A percentile compares a stretch with the other conserved stretches of the same genome.
Evolutionary conservation across 2,888 invertebrate genomes (phyloP).

Genomic region (Reticulitermes lucifugus): DNA sequence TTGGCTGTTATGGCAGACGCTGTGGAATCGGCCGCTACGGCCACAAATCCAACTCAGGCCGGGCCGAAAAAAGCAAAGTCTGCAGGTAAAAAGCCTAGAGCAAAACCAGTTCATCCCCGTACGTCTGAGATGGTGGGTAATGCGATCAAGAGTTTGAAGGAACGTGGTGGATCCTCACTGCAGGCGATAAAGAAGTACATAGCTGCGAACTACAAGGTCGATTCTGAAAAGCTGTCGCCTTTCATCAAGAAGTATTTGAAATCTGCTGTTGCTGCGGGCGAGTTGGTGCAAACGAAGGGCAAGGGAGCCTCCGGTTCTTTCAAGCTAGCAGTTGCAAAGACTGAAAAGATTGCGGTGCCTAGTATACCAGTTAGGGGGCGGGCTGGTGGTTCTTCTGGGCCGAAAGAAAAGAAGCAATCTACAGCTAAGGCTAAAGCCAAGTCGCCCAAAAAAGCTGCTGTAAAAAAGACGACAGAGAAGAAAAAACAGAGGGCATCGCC

Average conservation of each 20-base stretch:
- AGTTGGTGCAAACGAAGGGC: slow-evolving; percentile 66
- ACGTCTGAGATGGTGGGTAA: slow-evolving; percentile 70
- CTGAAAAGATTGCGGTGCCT: not conserved
- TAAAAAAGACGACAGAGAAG: not conserved
- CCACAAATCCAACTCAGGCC: slow-evolving; percentile 38
- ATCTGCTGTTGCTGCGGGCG: slow-evolving; percentile 65
- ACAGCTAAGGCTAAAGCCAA: not conserved
- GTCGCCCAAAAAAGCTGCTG: not conserved
- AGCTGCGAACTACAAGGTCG: slow-evolving; percentile 69
- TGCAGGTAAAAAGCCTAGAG: slow-evolving; percentile 50
- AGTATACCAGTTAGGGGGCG: not conserved
- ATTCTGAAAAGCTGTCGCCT: slow-evolving; percentile 69
- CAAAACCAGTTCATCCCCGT: slow-evolving; percentile 65
- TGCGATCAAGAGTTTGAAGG: slow-evolving; percentile 68
- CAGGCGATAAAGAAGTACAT: slow-evolving; percentile 75
- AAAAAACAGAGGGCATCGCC: not conserved
- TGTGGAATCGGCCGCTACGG: slow-evolving; percentile 47
- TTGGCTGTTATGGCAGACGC: slow-evolving; percentile 50
- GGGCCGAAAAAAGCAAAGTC: slow-evolving; percentile 53
- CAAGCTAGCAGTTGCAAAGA: slow-evolving; percentile 60
- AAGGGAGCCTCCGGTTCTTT: slow-evolving; percentile 68
- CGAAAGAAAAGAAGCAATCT: not conserved
- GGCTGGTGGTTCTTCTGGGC: not conserved
- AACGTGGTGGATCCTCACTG: slow-evolving; percentile 71
- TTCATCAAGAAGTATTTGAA: slow-evolving; percentile 73